phyloP scores from a whole-genome alignment of 1,140 invertebrate genomes.

The Drosophila baimaii region DNA sequence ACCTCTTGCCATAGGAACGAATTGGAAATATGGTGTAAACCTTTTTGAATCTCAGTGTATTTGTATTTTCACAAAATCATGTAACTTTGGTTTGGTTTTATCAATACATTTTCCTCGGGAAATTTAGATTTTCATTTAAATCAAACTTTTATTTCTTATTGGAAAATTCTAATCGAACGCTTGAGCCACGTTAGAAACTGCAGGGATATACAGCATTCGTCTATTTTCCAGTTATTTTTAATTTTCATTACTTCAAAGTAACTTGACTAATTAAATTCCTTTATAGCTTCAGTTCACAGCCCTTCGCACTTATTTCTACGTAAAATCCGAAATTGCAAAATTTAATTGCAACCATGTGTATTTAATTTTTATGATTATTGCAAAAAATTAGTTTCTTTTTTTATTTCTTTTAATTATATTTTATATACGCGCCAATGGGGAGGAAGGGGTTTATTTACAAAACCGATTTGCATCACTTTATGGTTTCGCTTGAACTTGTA shows the following conservation, averaged over 20 bases:
- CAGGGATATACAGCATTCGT: not conserved
- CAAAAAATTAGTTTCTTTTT: constrained; percentile 57
- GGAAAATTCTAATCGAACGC: too few species aligned
- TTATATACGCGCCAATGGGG: constrained; percentile 54
- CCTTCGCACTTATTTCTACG: constrained; percentile 34
- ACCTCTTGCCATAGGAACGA: too few species aligned
- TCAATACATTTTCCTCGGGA: too few species aligned
- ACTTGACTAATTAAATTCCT: constrained; percentile 23
- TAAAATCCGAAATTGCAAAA: constrained; percentile 27
- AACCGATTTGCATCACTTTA: constrained; percentile 36
- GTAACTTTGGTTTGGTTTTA: too few species aligned
- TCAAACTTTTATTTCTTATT: too few species aligned
- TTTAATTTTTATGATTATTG: constrained; percentile 31
- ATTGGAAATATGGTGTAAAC: too few species aligned
- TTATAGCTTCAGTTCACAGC: constrained; percentile 12
- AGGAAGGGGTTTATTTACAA: constrained; percentile 21
- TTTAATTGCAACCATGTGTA: constrained; percentile 14
- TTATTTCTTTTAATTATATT: constrained; percentile 62
- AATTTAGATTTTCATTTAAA: too few species aligned
- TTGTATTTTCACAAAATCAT: too few species aligned
- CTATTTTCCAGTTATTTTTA: not conserved
- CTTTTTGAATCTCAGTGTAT: too few species aligned
- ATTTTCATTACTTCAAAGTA: not conserved
- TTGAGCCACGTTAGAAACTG: too few species aligned
- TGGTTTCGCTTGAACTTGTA: constrained; percentile 17